Percentiles rank a stretch among this genome's conserved stretches.
phyloP scores from a whole-genome alignment of 1,140 invertebrate genomes.

The Neodiprion pinetum region DNA sequence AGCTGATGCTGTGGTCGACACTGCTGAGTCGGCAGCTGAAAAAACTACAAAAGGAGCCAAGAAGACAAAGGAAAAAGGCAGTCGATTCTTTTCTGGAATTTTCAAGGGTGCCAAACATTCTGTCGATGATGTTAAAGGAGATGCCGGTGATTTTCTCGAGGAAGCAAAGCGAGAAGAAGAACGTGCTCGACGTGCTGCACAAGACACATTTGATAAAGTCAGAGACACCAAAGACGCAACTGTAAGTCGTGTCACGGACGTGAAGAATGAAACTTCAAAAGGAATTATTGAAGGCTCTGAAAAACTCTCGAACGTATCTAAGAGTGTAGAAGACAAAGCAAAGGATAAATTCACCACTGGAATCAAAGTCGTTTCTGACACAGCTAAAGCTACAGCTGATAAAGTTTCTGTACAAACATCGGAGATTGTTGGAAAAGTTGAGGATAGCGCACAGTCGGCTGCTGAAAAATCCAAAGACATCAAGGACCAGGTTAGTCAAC shows the following conservation, averaged over 20 bases:
- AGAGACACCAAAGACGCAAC: constrained; percentile 18
- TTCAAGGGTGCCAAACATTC: constrained; percentile 37
- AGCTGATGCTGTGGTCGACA: constrained; percentile 3
- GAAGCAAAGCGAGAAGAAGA: constrained; percentile 35
- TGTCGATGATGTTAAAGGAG: constrained; percentile 44
- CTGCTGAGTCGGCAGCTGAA: constrained; percentile 16
- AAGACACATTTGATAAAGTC: constrained; percentile 1
- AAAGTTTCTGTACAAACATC: constrained; percentile 20
- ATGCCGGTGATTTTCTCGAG: constrained; percentile 41
- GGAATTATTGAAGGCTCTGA: constrained; percentile 13
- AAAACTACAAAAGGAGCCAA: constrained; percentile 39
- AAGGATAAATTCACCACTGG: neutral
- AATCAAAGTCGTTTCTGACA: constrained; percentile 14
- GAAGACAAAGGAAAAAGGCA: constrained; percentile 41
- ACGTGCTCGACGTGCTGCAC: constrained; percentile 18
- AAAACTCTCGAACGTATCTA: constrained; percentile 17
- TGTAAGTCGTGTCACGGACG: neutral
- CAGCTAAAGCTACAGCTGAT: constrained; percentile 19
- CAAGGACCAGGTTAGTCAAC: constrained; percentile 19
- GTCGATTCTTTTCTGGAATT: constrained; percentile 35
- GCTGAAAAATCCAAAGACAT: neutral
- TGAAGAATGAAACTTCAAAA: constrained; percentile 6
- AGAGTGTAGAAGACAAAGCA: constrained; percentile 23
- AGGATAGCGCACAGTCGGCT: constrained; percentile 8
- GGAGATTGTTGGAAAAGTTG: neutral